Percentiles rank a stretch among this genome's conserved stretches.
Conservation (phyloP, 2,113 vertebrate species). For the Micronycteris hirsuta region DNA sequence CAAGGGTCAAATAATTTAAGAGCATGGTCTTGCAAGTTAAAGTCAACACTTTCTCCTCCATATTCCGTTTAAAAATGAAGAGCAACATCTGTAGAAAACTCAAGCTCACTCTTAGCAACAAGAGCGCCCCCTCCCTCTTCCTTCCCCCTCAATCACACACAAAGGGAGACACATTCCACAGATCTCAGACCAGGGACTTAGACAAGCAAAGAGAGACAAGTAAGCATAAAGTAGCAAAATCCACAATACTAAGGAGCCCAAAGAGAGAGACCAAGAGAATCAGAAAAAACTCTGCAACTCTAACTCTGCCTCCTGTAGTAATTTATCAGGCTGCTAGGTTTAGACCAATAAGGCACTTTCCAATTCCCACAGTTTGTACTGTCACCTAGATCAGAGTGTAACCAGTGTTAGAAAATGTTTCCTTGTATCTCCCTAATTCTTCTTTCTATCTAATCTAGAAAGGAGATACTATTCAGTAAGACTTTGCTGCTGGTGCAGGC, state of each 20-base stretch:
- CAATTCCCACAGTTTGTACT: neutral
- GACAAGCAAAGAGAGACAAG: neutral
- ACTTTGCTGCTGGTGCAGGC: neutral
- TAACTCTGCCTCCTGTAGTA: neutral
- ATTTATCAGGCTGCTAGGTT: neutral
- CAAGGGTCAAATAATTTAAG: neutral
- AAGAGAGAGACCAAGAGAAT: neutral
- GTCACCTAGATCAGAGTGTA: neutral
- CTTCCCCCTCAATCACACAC: neutral
- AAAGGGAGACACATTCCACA: neutral
- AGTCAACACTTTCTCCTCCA: constrained; percentile 25
- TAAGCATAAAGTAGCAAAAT: neutral
- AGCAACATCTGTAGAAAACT: neutral
- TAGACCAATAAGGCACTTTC: neutral
- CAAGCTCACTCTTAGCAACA: neutral
- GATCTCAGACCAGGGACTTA: neutral
- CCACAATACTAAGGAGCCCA: neutral
- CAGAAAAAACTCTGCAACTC: neutral
- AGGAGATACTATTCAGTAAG: constrained; percentile 12
- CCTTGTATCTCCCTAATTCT: neutral
- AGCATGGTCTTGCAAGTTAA: neutral
- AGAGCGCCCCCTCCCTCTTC: neutral
- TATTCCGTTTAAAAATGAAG: neutral
- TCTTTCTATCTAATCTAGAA: constrained; percentile 54
- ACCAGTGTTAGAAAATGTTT: neutral